Evolutionary conservation across 2,113 vertebrate genomes (phyloP), one percentile per base, ranked within the genome.

Genomic region (Tachysurus fulvidraco): DNA sequence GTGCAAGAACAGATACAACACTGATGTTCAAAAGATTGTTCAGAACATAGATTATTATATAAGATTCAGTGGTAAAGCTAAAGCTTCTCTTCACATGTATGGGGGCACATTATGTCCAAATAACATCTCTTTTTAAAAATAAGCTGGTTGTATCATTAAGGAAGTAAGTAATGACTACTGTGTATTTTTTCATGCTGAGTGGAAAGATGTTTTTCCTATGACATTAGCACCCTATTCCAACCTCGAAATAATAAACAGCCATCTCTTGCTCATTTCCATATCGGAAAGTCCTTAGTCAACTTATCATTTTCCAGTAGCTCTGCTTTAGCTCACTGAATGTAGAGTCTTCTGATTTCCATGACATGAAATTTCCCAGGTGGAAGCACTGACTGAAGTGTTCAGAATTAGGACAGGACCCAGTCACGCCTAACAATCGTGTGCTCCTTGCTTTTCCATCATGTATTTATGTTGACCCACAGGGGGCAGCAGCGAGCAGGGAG

Each of bases 241-340:
- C 23, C 30, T 62, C 55, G 46, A 79, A 85, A 65, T 78, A 57
- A 80, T 1, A 25, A 80, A 0, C 36, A 59, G 9, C 16, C n/a
- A 2, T 86, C 62, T 50, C 19, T 55, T 57, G 17, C 79, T 23
- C 60, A 82, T 14, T 82, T 65, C 59, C 12, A 28, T 41, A 19
- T 82, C 1, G 71, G 46, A 85, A 85, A 81, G 25, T 46, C 57
- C 57, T 44, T 44, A 13, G n/a, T 13, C 25, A 41, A 54, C 46
- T 67, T 85, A 55, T 54, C 57, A 85, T 78, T 80, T 86, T 71
- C 60, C 85, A 57, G 8, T 67, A 71, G 50, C 19, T 12, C 84
- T 67, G 74, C 5, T 25, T 85, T 21, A 60, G 84, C 59, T 69
- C 59, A 78, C 25, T 65, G 19, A 78, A 36, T n/a, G 17, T 50